A percentile compares a stretch with the other conserved stretches of the same genome.
Conservation (phyloP, 2,888 invertebrate genomes). For the Lapara coniferarum region DNA sequence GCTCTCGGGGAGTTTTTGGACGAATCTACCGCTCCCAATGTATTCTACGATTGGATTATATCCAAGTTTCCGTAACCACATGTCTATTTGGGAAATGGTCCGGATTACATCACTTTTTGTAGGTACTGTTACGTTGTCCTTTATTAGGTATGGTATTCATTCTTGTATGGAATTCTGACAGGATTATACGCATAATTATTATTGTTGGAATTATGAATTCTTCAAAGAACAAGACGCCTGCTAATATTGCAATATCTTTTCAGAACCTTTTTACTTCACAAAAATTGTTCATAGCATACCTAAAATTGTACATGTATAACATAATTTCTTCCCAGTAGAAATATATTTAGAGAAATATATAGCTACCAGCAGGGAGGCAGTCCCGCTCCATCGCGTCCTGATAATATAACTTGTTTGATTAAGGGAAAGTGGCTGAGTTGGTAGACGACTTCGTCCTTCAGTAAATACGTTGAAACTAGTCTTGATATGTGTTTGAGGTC, state of each 20-base stretch:
- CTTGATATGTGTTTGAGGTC: constrained; percentile 5
- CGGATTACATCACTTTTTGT: constrained; percentile 14
- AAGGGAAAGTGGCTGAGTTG: constrained; percentile 3
- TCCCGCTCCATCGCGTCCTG: constrained; percentile 4
- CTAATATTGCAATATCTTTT: background rate
- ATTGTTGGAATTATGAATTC: too few relatives aligned
- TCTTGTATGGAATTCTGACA: background rate
- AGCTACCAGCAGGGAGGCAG: background rate
- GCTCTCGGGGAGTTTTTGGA: constrained; percentile 41
- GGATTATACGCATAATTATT: background rate
- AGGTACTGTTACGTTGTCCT: background rate
- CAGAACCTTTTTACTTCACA: too few relatives aligned
- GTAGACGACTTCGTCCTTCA: background rate
- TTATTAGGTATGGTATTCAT: background rate
- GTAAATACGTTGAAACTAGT: background rate
- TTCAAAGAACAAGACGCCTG: too few relatives aligned
- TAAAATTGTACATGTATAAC: too few relatives aligned
- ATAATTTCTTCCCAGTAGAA: background rate
- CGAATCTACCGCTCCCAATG: constrained; percentile 36
- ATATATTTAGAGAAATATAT: background rate
- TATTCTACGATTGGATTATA: constrained; percentile 37
- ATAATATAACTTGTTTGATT: constrained; percentile 18
- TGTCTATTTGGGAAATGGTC: constrained; percentile 26
- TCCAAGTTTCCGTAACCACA: constrained; percentile 39
- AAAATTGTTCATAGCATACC: too few relatives aligned